These are phyloP conservation scores for Pelecanoides urinatrix DNA, from an alignment of 2,113 vertebrate genomes.

Conservation along the genomic window DNA sequence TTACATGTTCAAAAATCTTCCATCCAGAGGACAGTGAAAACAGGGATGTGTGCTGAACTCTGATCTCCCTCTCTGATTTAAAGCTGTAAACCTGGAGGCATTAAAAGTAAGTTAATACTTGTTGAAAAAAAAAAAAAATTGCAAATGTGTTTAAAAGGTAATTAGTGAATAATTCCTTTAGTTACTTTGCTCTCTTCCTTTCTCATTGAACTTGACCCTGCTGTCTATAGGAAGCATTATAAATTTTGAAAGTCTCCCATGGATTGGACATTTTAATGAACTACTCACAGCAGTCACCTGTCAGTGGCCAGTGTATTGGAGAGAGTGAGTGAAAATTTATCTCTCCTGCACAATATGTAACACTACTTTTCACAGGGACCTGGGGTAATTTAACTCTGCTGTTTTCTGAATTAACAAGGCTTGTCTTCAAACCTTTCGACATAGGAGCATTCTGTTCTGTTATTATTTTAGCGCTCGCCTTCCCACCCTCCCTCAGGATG, in stretches of 20 bases:
- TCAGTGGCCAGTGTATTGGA: conserved; percentile 61
- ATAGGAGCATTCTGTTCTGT: conserved; percentile 62
- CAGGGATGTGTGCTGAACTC: neutral
- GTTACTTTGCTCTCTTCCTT: conserved; percentile 50
- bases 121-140: conserved; percentile 6
- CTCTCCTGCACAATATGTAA: conserved; percentile 66
- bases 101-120: conserved; percentile 42
- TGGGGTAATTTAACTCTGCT: conserved; percentile 73
- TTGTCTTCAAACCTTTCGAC: conserved; percentile 73
- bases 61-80: conserved; percentile 8
- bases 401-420: conserved; percentile 76
- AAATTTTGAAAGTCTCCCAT: conserved; percentile 77
- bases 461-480: conserved; percentile 61
- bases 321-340: conserved; percentile 72
- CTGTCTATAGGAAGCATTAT: conserved; percentile 72
- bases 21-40: neutral
- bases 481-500: conserved; percentile 61
- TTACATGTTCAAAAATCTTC: conserved; percentile 1
- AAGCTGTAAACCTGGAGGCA: neutral
- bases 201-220: conserved; percentile 74
- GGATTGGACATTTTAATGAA: conserved; percentile 80
- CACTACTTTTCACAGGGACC: conserved; percentile 59
- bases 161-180: conserved; percentile 65
- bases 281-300: conserved; percentile 73
- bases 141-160: conserved; percentile 56